Conservation (phyloP, 2,113 vertebrate genomes). For the Myiozetetes cayanensis region DNA sequence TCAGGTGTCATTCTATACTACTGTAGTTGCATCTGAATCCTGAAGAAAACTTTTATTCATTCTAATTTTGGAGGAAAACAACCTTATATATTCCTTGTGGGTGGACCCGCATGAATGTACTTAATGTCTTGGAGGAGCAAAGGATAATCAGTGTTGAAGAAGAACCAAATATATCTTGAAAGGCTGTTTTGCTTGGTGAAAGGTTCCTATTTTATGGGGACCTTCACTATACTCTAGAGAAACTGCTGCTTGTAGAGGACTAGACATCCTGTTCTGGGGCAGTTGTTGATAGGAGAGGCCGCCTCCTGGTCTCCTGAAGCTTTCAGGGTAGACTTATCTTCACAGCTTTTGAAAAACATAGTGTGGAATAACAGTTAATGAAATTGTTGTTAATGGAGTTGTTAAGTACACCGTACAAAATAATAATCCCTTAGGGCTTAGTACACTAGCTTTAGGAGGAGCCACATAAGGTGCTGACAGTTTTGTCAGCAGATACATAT, state of each 20-base stretch:
- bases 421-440: neutral
- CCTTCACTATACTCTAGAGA: neutral
- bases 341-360: neutral
- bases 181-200: neutral
- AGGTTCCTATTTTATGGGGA: neutral
- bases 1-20: neutral
- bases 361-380: neutral
- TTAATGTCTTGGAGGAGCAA: neutral
- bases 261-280: neutral
- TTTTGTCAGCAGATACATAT: neutral
- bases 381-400: neutral
- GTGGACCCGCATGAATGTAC: neutral
- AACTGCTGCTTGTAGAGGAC: neutral
- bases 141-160: neutral
- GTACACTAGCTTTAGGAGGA: neutral
- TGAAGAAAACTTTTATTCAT: neutral
- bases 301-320: neutral
- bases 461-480: neutral
- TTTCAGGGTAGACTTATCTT: neutral
- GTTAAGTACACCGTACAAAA: neutral
- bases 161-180: neutral
- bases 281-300: neutral
- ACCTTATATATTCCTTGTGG: neutral
- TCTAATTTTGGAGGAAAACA: neutral
- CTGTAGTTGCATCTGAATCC: neutral